Base-by-base conservation (phyloP, 1,140 invertebrate species). In the Neuroterus valhalla region DNA sequence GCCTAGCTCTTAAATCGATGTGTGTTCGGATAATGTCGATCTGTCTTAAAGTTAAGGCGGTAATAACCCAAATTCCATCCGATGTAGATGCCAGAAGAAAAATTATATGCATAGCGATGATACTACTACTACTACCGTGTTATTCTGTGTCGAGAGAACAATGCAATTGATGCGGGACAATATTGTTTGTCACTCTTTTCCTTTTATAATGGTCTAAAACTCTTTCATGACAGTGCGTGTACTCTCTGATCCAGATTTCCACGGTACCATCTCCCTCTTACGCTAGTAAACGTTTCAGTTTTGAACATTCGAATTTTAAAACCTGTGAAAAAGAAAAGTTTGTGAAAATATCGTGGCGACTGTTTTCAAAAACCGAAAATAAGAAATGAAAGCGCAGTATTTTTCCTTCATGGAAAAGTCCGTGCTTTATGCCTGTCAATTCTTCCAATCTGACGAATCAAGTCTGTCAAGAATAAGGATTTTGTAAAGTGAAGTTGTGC, bases 301-400 rank as follows among this genome's bases (percentile, higher is more conserved):
- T 62, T 62, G 55, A 62, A 62, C 55, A 62, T 62, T 62, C 55
- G 55, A 62, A 62, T 62, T 62, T 26, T 62, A 31, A 2, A 55
- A 15, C 52, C 52, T n/a, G 26, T 26, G 26, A 62, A 62, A 31
- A 26, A 62, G 23, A 48, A 15, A 15, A 48, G 17, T 48, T 19
- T 48, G n/a, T n/a, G 3, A 48, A 48, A 48, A 48, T 38, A 38
- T 38, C 3, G 11, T 26, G 23, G 4, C 23, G 10, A 62, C 26
- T 38, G 10, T 62, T 62, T 62, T 15, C 21, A 62, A 21, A 26
- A 31, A 26, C 21, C 55, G n/a, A n/a, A n/a, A n/a, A n/a, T n/a
- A 38, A 38, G 55, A 62, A 62, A 62, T 23, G 55, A 23, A 62
- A 26, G 1, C 26, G 48, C 5, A 21, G 21, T 19, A 11, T 50